These are phyloP conservation scores for Drosophila imparisetae DNA, from an alignment of 2,888 invertebrate species.

Conservation along the genomic window DNA sequence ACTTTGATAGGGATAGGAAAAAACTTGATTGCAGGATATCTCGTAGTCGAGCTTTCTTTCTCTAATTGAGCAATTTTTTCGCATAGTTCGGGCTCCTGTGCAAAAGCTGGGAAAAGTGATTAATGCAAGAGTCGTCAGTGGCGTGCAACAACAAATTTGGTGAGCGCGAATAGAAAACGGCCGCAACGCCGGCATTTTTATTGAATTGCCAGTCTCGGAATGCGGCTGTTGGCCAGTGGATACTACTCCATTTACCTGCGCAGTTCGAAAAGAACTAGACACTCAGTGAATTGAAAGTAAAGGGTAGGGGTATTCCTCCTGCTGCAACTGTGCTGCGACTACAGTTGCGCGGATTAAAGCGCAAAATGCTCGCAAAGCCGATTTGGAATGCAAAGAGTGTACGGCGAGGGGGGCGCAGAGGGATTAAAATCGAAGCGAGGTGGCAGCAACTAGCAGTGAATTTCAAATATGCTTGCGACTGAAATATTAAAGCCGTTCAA, in stretches of 20 bases:
- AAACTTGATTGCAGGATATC: neutral
- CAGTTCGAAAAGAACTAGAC: conserved; percentile 45
- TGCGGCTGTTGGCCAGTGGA: conserved; percentile 30
- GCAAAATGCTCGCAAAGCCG: conserved; percentile 66
- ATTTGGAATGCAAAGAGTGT: conserved; percentile 48
- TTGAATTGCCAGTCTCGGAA: conserved; percentile 74
- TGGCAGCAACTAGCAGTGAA: conserved; percentile 4
- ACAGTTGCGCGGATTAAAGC: conserved; percentile 75
- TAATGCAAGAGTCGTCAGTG: conserved; percentile 73
- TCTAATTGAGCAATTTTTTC: neutral
- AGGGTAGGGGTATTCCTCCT: neutral
- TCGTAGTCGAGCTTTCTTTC: neutral
- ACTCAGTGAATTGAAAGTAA: conserved; percentile 23
- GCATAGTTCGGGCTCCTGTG: conserved; percentile 9
- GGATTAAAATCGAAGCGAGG: conserved; percentile 41
- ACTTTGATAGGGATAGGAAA: neutral
- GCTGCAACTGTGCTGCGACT: conserved; percentile 60
- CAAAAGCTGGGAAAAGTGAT: conserved; percentile 78
- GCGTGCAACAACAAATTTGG: conserved; percentile 70
- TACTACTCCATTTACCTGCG: conserved; percentile 61
- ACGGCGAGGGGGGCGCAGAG: conserved; percentile 18
- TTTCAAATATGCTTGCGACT: conserved; percentile 22
- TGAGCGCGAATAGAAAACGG: conserved; percentile 69
- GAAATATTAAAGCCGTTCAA: conserved; percentile 14
- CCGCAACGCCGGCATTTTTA: conserved; percentile 65